Evolutionary conservation across 2,888 invertebrate species (phyloP).

Genomic region (Amphipyra berbera): DNA sequence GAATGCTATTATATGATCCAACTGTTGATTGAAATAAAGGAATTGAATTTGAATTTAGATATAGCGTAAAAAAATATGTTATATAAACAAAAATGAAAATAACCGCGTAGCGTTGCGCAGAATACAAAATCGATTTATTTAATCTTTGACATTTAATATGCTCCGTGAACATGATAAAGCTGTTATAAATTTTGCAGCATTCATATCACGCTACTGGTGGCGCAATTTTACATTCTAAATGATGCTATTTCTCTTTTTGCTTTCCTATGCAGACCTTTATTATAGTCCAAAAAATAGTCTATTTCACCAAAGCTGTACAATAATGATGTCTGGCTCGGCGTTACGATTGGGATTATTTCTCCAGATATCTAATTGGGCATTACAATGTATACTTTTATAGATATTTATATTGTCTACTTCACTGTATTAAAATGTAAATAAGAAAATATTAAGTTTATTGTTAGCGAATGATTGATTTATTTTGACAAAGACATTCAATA

Average conservation of each 20-base stretch:
- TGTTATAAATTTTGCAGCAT: conserved; percentile 57
- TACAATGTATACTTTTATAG: too few relatives aligned
- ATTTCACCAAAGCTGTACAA: neutral
- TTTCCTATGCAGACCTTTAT: conserved; percentile 48
- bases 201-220: conserved; percentile 53
- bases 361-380: neutral
- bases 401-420: too few relatives aligned
- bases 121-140: conserved; percentile 25
- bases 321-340: neutral
- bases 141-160: conserved; percentile 2
- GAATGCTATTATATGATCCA: too few relatives aligned
- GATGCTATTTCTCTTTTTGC: conserved; percentile 60
- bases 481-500: too few relatives aligned
- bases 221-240: conserved; percentile 62
- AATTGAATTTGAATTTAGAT: too few relatives aligned
- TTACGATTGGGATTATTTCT: neutral
- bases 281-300: neutral
- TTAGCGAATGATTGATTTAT: too few relatives aligned
- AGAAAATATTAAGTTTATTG: too few relatives aligned
- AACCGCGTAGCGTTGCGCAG: conserved; percentile 12
- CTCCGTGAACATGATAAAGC: conserved; percentile 51
- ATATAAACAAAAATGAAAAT: neutral
- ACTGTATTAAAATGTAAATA: too few relatives aligned
- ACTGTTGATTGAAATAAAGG: too few relatives aligned
- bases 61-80: neutral